Conservation (phyloP, 2,113 vertebrate genomes). For the Anhinga anhinga region DNA sequence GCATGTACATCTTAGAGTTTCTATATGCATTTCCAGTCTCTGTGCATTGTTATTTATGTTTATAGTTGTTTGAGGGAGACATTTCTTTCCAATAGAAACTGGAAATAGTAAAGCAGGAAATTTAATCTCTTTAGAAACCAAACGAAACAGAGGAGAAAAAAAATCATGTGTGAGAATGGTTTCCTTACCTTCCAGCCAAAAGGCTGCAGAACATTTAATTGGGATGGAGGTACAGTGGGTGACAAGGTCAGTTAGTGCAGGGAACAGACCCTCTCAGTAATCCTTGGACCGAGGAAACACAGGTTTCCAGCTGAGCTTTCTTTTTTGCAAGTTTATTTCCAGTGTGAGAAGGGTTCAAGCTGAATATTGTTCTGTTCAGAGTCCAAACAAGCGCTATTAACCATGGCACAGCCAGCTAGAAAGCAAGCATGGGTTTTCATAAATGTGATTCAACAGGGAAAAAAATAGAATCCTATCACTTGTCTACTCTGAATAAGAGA, state of each 20-base stretch:
- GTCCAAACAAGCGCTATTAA: neutral
- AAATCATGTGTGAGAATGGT: neutral
- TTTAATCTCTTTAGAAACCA: neutral
- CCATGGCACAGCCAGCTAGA: neutral
- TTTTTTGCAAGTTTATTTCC: neutral
- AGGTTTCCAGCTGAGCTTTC: neutral
- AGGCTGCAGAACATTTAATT: neutral
- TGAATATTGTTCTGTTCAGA: neutral
- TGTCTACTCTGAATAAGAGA: neutral
- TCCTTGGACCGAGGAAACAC: neutral
- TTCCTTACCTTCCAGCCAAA: neutral
- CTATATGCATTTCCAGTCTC: neutral
- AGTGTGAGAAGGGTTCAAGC: neutral
- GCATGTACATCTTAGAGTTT: neutral
- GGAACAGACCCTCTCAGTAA: neutral
- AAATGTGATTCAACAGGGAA: neutral
- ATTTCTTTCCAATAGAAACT: neutral
- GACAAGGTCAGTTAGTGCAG: neutral
- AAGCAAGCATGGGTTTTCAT: neutral
- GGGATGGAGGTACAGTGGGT: neutral
- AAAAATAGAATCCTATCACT: neutral
- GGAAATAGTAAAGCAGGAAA: neutral
- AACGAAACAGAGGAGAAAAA: neutral
- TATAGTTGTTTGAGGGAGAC: neutral
- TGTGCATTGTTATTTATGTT: neutral